Evolutionary conservation across 2,797 vertebrate genomes (phyloP).

Genomic region (Peromyscus eremicus): DNA sequence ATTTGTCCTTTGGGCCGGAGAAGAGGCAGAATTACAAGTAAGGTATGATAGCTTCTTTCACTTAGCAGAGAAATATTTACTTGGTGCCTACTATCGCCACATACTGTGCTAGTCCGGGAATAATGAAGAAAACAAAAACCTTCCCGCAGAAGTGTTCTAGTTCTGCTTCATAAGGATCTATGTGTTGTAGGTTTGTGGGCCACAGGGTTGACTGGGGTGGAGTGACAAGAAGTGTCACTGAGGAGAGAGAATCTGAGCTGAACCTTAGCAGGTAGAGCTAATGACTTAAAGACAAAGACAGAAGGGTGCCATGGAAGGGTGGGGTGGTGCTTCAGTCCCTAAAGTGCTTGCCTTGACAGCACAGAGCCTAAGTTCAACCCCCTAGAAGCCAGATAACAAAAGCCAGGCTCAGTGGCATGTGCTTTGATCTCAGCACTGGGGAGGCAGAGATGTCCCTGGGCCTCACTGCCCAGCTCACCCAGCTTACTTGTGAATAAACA

Average conservation of each 20-base stretch:
- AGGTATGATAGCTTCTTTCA: not conserved
- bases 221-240: not conserved
- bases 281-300: not conserved
- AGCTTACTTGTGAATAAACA: not conserved
- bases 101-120: not conserved
- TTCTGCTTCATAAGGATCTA: not conserved
- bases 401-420: not conserved
- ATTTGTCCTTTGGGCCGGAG: not conserved
- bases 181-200: not conserved
- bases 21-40: not conserved
- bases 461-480: not conserved
- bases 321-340: too few species aligned
- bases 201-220: not conserved
- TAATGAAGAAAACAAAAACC: not conserved
- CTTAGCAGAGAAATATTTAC: slow-evolving; percentile 10
- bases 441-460: not conserved
- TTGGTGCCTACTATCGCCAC: not conserved
- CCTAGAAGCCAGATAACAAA: not conserved
- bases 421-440: not conserved
- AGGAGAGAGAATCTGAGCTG: slow-evolving; percentile 16
- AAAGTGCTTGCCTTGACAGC: not conserved
- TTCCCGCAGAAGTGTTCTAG: not conserved
- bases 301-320: not conserved
- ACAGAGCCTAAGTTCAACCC: not conserved
- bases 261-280: not conserved